A percentile compares a stretch with the other conserved stretches of the same genome.
phyloP scores from a whole-genome alignment of 2,888 invertebrate genomes.

The Drosophila incognita region DNA sequence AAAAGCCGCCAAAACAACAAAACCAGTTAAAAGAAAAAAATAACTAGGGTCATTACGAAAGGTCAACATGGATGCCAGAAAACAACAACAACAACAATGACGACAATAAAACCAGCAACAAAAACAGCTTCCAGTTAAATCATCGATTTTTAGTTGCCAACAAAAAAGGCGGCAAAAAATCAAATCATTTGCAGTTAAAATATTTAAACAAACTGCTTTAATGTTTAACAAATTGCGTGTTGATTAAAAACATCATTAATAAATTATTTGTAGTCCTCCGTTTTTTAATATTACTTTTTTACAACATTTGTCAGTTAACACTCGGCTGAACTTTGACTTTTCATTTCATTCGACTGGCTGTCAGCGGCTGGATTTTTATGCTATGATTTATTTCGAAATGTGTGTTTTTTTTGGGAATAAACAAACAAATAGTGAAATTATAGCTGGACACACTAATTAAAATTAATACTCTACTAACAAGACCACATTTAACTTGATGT shows the following conservation, averaged over 20 bases:
- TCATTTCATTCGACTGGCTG: slow-evolving; percentile 1
- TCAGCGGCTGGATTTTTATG: slow-evolving; percentile 18
- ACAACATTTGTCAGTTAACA: slow-evolving; percentile 34
- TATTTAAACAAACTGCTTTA: slow-evolving; percentile 24
- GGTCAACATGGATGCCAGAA: slow-evolving; percentile 53
- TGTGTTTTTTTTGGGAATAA: background rate
- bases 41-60: slow-evolving; percentile 59
- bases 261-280: slow-evolving; percentile 7
- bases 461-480: slow-evolving; percentile 50
- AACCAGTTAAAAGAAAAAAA: background rate
- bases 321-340: background rate
- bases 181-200: slow-evolving; percentile 15
- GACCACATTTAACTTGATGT: slow-evolving; percentile 37
- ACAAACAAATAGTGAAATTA: background rate
- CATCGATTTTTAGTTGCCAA: slow-evolving; percentile 54
- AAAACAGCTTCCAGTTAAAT: slow-evolving; percentile 25
- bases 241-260: slow-evolving; percentile 54
- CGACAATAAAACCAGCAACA: background rate
- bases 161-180: background rate
- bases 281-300: background rate
- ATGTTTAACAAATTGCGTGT: slow-evolving; percentile 41
- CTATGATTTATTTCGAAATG: slow-evolving; percentile 36
- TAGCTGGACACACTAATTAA: slow-evolving; percentile 42
- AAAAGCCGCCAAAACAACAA: slow-evolving; percentile 28
- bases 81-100: slow-evolving; percentile 1